Conservation (phyloP, 2,888 invertebrate genomes). For the Patella depressa region DNA sequence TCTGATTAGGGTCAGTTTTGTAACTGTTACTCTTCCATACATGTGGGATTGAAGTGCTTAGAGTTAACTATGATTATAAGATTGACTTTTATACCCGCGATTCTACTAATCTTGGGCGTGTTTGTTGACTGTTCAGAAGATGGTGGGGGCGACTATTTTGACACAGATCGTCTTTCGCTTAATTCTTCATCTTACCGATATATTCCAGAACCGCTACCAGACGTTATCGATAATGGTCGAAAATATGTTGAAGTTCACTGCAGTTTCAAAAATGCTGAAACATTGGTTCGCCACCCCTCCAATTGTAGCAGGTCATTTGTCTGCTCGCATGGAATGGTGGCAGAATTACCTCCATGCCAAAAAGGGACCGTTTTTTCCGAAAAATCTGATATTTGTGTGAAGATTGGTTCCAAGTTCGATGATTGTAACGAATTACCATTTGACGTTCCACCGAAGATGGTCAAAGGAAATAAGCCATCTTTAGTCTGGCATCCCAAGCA, state of each 20-base stretch:
- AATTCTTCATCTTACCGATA: neutral
- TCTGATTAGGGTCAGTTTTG: no score
- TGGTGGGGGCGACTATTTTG: no score
- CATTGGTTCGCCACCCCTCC: constrained; percentile 29
- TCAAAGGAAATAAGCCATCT: neutral
- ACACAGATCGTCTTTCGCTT: no score
- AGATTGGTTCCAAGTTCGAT: constrained; percentile 13
- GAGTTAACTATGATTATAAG: no score
- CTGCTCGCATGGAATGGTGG: constrained; percentile 24
- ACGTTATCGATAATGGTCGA: neutral
- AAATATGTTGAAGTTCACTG: neutral
- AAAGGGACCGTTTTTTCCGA: constrained; percentile 26
- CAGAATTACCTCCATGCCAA: constrained; percentile 22
- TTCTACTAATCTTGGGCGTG: no score
- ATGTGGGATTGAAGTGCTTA: no score
- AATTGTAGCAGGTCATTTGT: constrained; percentile 31
- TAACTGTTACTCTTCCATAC: no score
- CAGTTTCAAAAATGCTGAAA: constrained; percentile 9
- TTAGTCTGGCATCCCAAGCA: constrained; percentile 26
- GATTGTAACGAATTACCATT: constrained; percentile 29
- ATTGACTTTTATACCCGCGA: no score
- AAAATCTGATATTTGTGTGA: constrained; percentile 21
- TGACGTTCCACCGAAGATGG: constrained; percentile 11
- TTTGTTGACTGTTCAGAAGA: no score
- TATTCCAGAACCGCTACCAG: neutral